These are phyloP conservation scores for Zeugodacus cucurbitae DNA, from an alignment of 1,140 invertebrate genomes.

Conservation along the genomic window DNA sequence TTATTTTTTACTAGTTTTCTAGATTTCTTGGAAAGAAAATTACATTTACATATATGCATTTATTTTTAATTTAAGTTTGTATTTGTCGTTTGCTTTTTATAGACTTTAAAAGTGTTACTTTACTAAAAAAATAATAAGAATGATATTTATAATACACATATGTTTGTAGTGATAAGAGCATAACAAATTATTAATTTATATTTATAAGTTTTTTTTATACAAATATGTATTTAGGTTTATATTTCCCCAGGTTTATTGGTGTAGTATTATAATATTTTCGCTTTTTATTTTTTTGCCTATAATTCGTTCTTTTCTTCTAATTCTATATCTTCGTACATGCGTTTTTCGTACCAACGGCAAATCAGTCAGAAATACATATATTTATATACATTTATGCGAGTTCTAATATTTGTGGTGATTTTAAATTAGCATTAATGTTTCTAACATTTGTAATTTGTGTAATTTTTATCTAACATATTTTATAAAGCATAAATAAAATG, in stretches of 20 bases:
- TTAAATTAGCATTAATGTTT: neutral
- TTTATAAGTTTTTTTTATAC: constrained; percentile 41
- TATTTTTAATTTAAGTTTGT: constrained; percentile 43
- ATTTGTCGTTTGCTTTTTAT: constrained; percentile 33
- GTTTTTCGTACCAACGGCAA: neutral
- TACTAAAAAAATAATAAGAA: constrained; percentile 19
- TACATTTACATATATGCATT: constrained; percentile 43
- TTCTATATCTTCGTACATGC: neutral
- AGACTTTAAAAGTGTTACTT: constrained; percentile 18
- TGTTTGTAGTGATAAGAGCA: constrained; percentile 11
- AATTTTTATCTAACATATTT: neutral
- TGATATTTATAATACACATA: constrained; percentile 3
- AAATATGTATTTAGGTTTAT: constrained; percentile 22
- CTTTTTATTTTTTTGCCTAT: neutral
- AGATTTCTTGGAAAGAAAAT: constrained; percentile 2
- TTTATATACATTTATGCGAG: neutral
- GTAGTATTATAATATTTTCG: constrained; percentile 12
- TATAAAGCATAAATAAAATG: neutral
- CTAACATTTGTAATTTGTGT: neutral
- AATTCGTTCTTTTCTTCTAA: neutral
- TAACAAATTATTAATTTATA: neutral
- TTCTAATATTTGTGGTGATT: neutral
- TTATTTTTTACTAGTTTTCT: constrained; percentile 16
- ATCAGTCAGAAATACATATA: neutral
- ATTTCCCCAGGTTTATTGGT: neutral